Evolutionary conservation across 2,888 invertebrate species (phyloP), one percentile per base, ranked within the genome.

Genomic region (Epiperipatus broadwayi): DNA sequence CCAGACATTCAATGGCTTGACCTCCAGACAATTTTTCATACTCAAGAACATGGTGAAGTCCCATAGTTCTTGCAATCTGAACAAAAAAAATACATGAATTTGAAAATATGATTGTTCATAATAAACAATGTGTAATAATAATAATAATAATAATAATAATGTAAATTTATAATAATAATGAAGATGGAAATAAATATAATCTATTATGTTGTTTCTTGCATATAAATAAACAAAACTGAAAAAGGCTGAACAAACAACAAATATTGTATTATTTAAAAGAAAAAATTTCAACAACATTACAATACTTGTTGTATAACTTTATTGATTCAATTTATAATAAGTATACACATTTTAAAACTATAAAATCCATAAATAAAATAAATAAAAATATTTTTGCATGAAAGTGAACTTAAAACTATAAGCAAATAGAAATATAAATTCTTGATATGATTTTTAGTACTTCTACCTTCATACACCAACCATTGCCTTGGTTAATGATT

Each of bases 11-110:
- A 22, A 95, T 69, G 18, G 87, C 81, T 52, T 64, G 68, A 0
- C 93, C 93, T 10, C 93, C 91, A 53, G 73, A 72, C 51, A 80
- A 55, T 42, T 65, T 55, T n/a, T 70, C 64, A 55, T 73, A 83
- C 51, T 75, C 72, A 8, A 72, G 69, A 41, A 87, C 59, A 56
- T 80, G 78, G 52, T 65, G 71, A 35, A 93, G 60, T 53, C 83
- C 84, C 58, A 93, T 63, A 51, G 78, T 68, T 52, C 93, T 69
- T 2, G 87, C 79, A 43, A 71, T 62, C 75, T 77, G 51, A 34
- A 55, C 53, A 40, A 42, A 35, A 35, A 14, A 38, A 33, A n/a
- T 7, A 5, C 29, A 28, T 16, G n/a, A 28, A 40, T 5, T 27
- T n/a, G n/a, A n/a, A n/a, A n/a, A n/a, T n/a, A n/a, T n/a, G 10